Evolutionary conservation across 35 echinoderm and acorn worm genomes (phyloP).

Genomic region (Apostichopus californicus): DNA sequence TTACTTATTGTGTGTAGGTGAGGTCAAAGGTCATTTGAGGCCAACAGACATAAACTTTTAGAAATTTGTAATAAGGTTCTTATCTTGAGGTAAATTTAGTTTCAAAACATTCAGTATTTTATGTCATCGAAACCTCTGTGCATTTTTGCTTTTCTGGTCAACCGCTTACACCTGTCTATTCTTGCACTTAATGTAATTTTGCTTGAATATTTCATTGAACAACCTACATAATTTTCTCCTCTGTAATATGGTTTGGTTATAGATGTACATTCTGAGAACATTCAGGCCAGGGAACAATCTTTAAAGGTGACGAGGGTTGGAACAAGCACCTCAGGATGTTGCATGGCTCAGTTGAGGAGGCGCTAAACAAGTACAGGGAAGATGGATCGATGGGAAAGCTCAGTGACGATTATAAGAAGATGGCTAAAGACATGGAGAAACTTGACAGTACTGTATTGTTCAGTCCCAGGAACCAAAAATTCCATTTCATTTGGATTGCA

Average conservation of each 20-base stretch:
- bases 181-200: no score
- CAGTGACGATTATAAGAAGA: neutral
- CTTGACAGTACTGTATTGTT: neutral
- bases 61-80: neutral
- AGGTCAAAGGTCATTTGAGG: no score
- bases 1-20: no score
- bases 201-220: neutral
- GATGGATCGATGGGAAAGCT: neutral
- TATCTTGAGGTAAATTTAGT: no score
- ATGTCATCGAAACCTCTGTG: no score
- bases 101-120: no score
- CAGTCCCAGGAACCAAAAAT: neutral
- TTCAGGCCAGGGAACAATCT: neutral
- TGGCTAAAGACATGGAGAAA: slow-evolving; percentile 27
- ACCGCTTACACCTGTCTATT: neutral
- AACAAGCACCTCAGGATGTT: neutral
- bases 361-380: neutral
- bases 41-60: no score
- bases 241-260: neutral
- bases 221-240: neutral
- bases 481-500: no score
- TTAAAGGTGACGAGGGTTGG: neutral
- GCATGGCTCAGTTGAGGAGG: neutral
- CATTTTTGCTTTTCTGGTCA: no score
- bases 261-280: neutral